These are phyloP conservation scores for Magallana ariakensis DNA, from an alignment of 1,140 invertebrate species.

Conservation along the genomic window DNA sequence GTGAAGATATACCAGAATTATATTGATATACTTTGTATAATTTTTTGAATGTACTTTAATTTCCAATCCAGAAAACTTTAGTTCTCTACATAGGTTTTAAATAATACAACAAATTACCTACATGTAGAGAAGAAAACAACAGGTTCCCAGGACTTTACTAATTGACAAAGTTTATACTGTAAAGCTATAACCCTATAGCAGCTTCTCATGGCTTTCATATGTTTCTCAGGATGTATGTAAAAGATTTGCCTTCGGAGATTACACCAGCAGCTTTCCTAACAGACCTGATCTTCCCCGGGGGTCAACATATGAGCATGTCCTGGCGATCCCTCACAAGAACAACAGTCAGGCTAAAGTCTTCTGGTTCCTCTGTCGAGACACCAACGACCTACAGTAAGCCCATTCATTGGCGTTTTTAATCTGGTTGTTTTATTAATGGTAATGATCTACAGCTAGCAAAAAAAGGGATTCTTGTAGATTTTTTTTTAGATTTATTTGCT, in stretches of 20 bases:
- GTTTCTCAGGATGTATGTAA: conserved; percentile 72
- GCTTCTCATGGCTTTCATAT: not conserved
- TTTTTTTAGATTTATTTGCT: too few relatives aligned
- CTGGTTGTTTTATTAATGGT: too few relatives aligned
- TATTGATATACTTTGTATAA: too few relatives aligned
- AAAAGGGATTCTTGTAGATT: not conserved
- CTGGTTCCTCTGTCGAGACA: conserved; percentile 62
- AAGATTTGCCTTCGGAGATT: conserved; percentile 74
- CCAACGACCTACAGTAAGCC: not conserved
- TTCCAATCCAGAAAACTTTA: too few relatives aligned
- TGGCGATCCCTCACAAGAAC: conserved; percentile 70
- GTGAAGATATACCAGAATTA: too few relatives aligned
- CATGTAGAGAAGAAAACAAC: too few relatives aligned
- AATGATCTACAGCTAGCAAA: not conserved
- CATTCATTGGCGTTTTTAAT: not conserved
- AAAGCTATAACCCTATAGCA: too few relatives aligned
- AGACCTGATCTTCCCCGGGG: conserved; percentile 65
- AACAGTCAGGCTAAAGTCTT: conserved; percentile 69
- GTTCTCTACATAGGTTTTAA: too few relatives aligned
- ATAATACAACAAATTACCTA: too few relatives aligned
- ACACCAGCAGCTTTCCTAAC: conserved; percentile 68
- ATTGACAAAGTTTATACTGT: too few relatives aligned
- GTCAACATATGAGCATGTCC: conserved; percentile 50
- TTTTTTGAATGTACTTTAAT: too few relatives aligned
- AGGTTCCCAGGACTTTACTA: too few relatives aligned